Base-by-base conservation (phyloP, 1,140 invertebrate species). In the Leptinotarsa defecta region DNA sequence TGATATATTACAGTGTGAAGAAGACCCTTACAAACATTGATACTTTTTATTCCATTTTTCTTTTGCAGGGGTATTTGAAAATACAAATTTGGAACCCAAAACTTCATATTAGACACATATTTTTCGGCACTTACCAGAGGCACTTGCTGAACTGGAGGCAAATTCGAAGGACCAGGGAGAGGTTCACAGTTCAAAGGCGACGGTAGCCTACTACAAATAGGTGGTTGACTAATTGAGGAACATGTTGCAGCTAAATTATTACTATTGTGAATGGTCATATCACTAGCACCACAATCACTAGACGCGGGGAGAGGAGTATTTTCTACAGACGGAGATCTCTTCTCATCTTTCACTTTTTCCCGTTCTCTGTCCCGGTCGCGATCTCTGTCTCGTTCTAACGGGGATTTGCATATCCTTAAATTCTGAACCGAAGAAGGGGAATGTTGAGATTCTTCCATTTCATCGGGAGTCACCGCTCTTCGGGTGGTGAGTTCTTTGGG, bases 121-220 rank as follows among this genome's bases (percentile, higher is more conserved):
- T 34, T 6, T 6, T 43, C 3, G 8, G 0, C 0, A 57, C 69
- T 71, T 86, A 95, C 94, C 87, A 95, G 89, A 85, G 94, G 94
- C 85, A 93, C 93, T 90, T 94, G 92, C 87, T 95, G 94, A 81
- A 94, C 93, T 62, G 94, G 94, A 63, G 93, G 91, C 79, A 95
- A 87, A 71, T 92, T 92, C 34, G 92, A 94, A 43, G 92, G 92
- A 77, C 91, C 93, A 76, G 91, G 91, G 68, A 94, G 87, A 20
- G 92, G 90, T 82, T 93, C 91, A 73, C 87, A 85, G 48, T 89
- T 90, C 81, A 91, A 88, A 68, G 91, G 91, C 80, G 91, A 91
- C 74, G 91, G 87, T 82, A 88, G 84, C 76, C 89, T 85, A 79
- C 82, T 89, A 79, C 82, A 82, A 52, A 77, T 72, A 68, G 63